Evolutionary conservation across 1,140 invertebrate species (phyloP).

Genomic region (Eumeta japonica): DNA sequence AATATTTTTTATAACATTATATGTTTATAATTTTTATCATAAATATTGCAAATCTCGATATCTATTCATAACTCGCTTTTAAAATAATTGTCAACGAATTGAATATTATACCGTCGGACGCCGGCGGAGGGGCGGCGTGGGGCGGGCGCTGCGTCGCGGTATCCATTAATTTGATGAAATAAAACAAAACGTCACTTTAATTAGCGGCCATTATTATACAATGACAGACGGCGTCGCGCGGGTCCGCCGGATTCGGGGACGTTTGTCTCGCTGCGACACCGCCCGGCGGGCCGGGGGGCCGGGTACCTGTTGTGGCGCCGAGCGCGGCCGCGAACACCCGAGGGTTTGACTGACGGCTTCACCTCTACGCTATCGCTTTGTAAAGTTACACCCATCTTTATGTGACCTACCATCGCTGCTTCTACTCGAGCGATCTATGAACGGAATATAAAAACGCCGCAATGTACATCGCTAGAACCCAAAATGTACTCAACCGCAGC

Average conservation of each 20-base stretch:
- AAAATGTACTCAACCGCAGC: neutral
- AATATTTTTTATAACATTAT: no score
- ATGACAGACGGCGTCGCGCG: conserved; percentile 20
- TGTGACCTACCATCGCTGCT: neutral
- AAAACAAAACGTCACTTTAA: conserved; percentile 43
- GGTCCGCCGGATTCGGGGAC: conserved; percentile 6
- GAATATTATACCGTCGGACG: neutral
- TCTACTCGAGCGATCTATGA: neutral
- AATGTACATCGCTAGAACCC: neutral
- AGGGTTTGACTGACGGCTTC: conserved; percentile 23
- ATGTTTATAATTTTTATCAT: no score
- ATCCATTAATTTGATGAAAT: conserved; percentile 41
- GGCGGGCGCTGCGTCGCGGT: conserved; percentile 21
- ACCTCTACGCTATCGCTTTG: conserved; percentile 4
- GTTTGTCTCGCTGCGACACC: conserved; percentile 19
- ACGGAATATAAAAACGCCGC: neutral
- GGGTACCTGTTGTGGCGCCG: conserved; percentile 15
- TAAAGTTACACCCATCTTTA: neutral
- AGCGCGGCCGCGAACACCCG: conserved; percentile 8
- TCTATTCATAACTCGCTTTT: no score
- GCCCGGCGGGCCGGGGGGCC: neutral
- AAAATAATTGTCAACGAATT: no score
- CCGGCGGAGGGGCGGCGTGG: no score
- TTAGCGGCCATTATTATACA: conserved; percentile 34
- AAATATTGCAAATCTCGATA: no score